Conservation (phyloP, 2,113 vertebrate species). For the Myanophis thanlyinensis region DNA sequence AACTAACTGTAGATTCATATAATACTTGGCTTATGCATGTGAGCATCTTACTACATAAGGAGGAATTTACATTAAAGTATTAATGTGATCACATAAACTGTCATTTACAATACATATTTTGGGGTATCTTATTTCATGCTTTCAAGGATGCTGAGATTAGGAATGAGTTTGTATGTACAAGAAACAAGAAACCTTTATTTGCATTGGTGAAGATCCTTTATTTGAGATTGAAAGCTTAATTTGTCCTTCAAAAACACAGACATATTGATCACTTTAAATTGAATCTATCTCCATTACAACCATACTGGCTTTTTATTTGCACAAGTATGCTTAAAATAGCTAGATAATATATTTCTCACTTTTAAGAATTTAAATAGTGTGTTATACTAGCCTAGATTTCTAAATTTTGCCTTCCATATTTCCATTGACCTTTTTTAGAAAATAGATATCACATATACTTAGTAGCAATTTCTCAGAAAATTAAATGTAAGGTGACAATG, state of each 20-base stretch:
- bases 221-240: not conserved
- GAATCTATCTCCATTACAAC: not conserved
- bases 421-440: not conserved
- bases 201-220: not conserved
- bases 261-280: not conserved
- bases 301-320: not conserved
- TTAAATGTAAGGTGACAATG: not conserved
- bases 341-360: not conserved
- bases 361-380: not conserved
- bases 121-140: not conserved
- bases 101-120: not conserved
- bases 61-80: not conserved
- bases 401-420: not conserved
- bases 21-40: not conserved
- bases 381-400: not conserved
- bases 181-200: not conserved
- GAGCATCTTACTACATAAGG: not conserved
- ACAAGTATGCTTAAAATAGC: not conserved
- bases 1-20: not conserved
- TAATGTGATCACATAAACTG: not conserved
- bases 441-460: not conserved
- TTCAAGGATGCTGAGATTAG: not conserved
- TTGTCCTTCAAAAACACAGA: not conserved
- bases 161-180: not conserved
- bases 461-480: not conserved